These are phyloP conservation scores for Chelonoidis abingdonii DNA, from an alignment of 2,113 vertebrate genomes.

Conservation along the genomic window DNA sequence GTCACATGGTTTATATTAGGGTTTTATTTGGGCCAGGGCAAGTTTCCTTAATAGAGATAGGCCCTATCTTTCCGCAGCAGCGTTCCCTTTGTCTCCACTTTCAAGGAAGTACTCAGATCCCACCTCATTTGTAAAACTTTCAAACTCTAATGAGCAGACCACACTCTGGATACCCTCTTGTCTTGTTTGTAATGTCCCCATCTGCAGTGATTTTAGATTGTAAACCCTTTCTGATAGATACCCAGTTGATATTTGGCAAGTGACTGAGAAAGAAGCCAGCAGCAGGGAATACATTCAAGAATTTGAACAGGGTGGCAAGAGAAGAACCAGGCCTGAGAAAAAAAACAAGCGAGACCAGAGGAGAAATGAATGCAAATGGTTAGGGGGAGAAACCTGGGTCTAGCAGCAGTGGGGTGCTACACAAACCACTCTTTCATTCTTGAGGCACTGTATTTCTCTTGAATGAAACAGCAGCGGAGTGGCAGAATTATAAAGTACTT, in stretches of 20 bases:
- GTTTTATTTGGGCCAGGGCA: too few species aligned
- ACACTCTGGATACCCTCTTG: neutral
- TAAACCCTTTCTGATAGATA: neutral
- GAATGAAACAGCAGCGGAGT: neutral
- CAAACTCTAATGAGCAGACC: neutral
- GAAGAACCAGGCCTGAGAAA: neutral
- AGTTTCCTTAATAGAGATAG: accelerated
- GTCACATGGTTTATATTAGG: neutral
- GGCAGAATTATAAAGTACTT: neutral
- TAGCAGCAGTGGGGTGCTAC: neutral
- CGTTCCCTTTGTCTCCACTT: neutral
- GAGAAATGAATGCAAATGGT: neutral
- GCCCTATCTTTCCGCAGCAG: neutral
- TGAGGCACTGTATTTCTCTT: neutral
- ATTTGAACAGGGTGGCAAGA: neutral
- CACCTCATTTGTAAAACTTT: conserved; percentile 29
- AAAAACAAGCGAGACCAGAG: neutral
- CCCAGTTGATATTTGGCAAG: neutral
- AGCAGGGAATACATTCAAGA: neutral
- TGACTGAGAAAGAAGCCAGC: neutral
- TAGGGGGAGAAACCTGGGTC: neutral
- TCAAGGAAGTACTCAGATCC: neutral
- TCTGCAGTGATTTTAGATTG: neutral
- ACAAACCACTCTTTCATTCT: neutral
- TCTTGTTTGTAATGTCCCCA: neutral